Conservation (phyloP, 2,797 vertebrate species). For the Lacerta viridis region DNA sequence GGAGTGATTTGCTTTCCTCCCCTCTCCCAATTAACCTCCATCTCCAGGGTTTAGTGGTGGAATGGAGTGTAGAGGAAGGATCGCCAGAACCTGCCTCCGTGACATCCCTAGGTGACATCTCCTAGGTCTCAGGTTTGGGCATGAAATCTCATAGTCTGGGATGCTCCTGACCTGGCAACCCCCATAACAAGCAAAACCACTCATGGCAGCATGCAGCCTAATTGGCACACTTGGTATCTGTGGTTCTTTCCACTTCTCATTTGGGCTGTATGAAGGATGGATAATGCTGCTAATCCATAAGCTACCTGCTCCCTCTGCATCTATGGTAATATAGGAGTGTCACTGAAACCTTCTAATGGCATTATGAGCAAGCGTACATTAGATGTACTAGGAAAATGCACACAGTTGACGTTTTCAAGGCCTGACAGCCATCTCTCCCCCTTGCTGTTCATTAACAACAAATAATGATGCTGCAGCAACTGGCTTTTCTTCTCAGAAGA, state of each 20-base stretch:
- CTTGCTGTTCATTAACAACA: background rate
- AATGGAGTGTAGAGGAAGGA: no score
- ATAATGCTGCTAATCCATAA: slow-evolving; percentile 36
- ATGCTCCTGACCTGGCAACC: no score
- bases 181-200: no score
- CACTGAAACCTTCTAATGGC: background rate
- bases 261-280: background rate
- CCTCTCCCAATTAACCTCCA: no score
- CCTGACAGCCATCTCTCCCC: background rate
- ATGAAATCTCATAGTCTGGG: no score
- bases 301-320: background rate
- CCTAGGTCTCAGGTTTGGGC: no score
- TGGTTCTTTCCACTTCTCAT: rapidly evolving
- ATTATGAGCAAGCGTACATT: background rate
- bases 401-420: rapidly evolving
- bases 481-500: rapidly evolving
- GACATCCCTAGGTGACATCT: no score
- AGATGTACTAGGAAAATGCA: background rate
- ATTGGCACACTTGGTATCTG: background rate
- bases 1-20: no score
- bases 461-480: slow-evolving; percentile 20
- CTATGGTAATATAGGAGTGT: background rate
- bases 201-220: no score
- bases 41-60: no score
- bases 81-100: no score